Percentiles rank a stretch among this genome's conserved stretches.
phyloP scores from a whole-genome alignment of 2,113 vertebrate genomes.

The Alectura lathami region DNA sequence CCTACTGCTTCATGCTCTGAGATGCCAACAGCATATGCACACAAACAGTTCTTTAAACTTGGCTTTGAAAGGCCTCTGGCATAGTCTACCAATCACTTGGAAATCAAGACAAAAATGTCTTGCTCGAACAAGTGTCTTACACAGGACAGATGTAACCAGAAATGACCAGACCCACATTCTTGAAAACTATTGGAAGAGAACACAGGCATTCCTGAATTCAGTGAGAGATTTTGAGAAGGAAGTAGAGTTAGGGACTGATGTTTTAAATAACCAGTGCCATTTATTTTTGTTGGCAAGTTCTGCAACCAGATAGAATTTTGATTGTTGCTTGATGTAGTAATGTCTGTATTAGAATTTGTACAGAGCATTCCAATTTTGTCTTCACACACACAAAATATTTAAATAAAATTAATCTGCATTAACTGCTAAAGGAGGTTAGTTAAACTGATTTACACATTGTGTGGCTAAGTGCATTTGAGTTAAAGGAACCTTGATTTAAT shows the following conservation, averaged over 20 bases:
- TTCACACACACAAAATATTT: neutral
- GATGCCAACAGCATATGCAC: neutral
- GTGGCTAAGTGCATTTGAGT: neutral
- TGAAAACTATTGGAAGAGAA: neutral
- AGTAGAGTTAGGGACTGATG: neutral
- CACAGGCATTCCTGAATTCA: neutral
- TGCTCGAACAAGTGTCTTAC: neutral
- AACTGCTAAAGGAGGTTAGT: neutral
- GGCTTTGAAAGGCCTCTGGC: neutral
- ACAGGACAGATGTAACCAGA: neutral
- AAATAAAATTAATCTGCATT: neutral
- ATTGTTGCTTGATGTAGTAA: neutral
- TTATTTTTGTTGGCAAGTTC: neutral
- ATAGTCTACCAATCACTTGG: neutral
- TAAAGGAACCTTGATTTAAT: constrained; percentile 28
- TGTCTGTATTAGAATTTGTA: neutral
- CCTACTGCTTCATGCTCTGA: neutral
- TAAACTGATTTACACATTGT: constrained; percentile 18
- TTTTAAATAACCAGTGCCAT: neutral
- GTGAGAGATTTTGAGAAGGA: neutral
- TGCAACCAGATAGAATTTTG: neutral
- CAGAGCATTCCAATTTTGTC: neutral
- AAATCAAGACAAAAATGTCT: neutral
- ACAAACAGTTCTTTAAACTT: neutral
- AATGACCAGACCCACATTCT: neutral